Conservation (phyloP, 2,113 vertebrate species). For the Rhabdornis inornatus region DNA sequence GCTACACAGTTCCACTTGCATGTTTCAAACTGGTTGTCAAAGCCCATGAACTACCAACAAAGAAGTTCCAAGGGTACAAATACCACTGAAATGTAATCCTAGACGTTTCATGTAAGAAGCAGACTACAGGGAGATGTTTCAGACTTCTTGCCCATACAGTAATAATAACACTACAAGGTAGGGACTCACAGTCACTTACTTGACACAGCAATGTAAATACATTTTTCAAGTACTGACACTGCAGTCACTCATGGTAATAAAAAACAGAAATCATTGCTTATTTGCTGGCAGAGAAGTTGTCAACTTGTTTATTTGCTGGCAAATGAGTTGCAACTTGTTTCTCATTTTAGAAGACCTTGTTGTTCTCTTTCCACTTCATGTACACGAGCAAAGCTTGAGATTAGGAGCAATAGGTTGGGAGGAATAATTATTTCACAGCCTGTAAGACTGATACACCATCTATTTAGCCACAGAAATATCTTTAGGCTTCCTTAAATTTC, state of each 20-base stretch:
- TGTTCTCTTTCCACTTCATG: background rate
- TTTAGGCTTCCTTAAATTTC: constrained; percentile 31
- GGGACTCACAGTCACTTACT: background rate
- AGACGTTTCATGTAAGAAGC: background rate
- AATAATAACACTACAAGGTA: background rate
- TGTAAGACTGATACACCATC: background rate
- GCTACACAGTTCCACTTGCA: background rate
- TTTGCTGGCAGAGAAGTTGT: background rate
- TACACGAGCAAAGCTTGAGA: background rate
- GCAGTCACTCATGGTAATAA: constrained; percentile 1
- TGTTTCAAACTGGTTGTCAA: background rate
- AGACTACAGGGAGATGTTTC: background rate
- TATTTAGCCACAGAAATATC: constrained; percentile 32
- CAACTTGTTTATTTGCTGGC: background rate
- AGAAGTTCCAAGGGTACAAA: background rate
- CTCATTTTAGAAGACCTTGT: background rate
- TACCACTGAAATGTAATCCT: background rate
- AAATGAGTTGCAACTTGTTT: background rate
- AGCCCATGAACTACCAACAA: background rate
- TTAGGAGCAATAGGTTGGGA: background rate
- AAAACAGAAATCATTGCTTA: background rate
- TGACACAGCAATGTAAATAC: background rate
- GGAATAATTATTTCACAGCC: background rate
- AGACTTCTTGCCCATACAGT: background rate
- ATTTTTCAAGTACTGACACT: background rate